These are phyloP conservation scores for Xerus inauris DNA, from an alignment of 2,113 vertebrate species.

Conservation along the genomic window DNA sequence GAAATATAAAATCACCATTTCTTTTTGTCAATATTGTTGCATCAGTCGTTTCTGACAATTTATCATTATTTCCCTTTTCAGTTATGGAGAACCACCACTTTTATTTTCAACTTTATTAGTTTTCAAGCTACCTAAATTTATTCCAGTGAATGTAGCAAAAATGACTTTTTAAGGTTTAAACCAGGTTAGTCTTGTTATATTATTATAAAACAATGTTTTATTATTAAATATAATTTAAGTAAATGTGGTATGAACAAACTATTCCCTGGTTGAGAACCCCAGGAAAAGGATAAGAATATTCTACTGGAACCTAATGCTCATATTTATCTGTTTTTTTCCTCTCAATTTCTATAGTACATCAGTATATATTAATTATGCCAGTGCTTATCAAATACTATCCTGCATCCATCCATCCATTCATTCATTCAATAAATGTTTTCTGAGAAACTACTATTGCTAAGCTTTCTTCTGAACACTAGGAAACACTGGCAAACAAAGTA, in stretches of 20 bases:
- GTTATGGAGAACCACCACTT: neutral
- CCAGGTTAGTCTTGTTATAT: neutral
- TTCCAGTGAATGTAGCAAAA: neutral
- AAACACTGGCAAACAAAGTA: neutral
- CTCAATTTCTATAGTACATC: neutral
- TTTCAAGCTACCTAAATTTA: neutral
- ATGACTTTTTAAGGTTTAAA: neutral
- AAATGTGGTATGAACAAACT: neutral
- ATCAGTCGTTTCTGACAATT: neutral
- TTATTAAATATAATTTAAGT: neutral
- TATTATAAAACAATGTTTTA: neutral
- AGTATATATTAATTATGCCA: neutral
- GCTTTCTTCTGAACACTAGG: neutral
- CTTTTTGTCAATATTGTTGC: neutral
- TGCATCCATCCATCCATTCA: neutral
- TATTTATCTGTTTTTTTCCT: neutral
- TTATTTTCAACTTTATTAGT: neutral
- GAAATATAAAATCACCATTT: constrained; percentile 12
- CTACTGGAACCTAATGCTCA: neutral
- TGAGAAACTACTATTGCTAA: neutral
- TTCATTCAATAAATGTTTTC: neutral
- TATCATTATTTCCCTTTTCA: neutral
- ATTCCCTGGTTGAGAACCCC: neutral
- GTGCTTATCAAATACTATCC: neutral
- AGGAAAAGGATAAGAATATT: neutral